Conservation (phyloP, 2,797 vertebrate genomes). For the Coccyzus lansbergi region DNA sequence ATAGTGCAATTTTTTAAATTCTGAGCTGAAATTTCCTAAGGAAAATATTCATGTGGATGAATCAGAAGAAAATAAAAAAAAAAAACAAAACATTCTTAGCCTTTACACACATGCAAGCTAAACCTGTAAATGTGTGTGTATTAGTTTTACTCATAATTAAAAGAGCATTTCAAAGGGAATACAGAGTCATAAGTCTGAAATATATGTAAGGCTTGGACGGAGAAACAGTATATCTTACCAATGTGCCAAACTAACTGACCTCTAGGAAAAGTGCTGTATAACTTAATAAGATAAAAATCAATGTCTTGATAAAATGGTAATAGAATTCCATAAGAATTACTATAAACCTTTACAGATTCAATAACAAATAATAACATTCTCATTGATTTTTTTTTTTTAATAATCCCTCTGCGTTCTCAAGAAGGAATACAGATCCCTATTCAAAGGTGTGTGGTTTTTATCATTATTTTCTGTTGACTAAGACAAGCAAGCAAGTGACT, state of each 20-base stretch:
- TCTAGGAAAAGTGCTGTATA: conserved; percentile 7
- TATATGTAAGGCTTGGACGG: neutral
- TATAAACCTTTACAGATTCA: conserved; percentile 44
- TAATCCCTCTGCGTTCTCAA: neutral
- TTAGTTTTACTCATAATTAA: neutral
- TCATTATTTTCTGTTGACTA: neutral
- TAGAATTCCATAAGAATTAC: conserved; percentile 28
- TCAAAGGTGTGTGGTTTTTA: neutral
- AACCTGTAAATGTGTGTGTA: neutral
- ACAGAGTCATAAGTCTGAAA: neutral
- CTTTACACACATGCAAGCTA: neutral
- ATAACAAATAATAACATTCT: conserved; percentile 51
- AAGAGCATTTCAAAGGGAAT: neutral
- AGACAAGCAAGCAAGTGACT: neutral
- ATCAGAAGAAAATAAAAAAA: neutral
- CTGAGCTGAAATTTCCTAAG: neutral
- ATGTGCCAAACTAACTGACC: neutral
- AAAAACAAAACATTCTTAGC: neutral
- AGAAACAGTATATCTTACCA: neutral
- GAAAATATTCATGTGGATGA: neutral
- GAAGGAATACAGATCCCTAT: neutral
- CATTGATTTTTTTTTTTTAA: conserved; percentile 36
- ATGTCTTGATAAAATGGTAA: conserved; percentile 44
- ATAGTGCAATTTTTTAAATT: neutral
- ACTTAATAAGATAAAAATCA: conserved; percentile 45